Evolutionary conservation across 1,140 invertebrate genomes (phyloP).

Genomic region (Euura lappo): DNA sequence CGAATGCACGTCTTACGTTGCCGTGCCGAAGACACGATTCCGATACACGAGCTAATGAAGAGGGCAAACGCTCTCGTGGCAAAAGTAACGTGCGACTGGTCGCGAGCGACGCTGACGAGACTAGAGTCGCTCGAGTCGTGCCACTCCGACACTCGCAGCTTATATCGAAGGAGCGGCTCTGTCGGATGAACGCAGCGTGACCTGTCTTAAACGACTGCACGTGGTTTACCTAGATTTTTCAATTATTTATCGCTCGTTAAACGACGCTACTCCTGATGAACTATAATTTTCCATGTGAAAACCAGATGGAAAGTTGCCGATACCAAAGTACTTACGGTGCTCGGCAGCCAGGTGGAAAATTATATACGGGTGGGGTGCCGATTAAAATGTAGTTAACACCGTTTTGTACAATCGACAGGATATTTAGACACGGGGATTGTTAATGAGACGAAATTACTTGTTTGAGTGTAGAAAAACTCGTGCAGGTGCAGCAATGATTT

Average conservation of each 20-base stretch:
- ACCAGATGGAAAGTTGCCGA: too few relatives aligned
- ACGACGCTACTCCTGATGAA: too few relatives aligned
- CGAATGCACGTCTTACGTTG: slow-evolving; percentile 17
- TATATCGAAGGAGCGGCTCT: background rate
- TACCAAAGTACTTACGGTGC: too few relatives aligned
- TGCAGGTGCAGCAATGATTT: too few relatives aligned
- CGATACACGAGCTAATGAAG: background rate
- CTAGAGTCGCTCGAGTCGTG: background rate
- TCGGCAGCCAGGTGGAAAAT: too few relatives aligned
- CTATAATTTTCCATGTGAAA: too few relatives aligned
- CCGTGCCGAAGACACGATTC: background rate
- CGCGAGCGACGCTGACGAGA: background rate
- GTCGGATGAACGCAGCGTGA: background rate
- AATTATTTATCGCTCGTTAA: background rate
- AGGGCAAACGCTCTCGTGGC: background rate
- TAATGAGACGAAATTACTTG: too few relatives aligned
- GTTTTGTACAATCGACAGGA: too few relatives aligned
- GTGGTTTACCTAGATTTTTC: background rate
- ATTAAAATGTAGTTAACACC: too few relatives aligned
- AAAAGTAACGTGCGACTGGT: slow-evolving; percentile 1
- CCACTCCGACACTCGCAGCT: slow-evolving; percentile 3
- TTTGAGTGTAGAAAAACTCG: too few relatives aligned
- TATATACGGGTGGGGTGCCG: too few relatives aligned
- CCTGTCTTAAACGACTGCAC: background rate
- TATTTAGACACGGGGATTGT: too few relatives aligned